These are phyloP conservation scores for Torymus auratus DNA, from an alignment of 2,888 invertebrate species.

Conservation along the genomic window DNA sequence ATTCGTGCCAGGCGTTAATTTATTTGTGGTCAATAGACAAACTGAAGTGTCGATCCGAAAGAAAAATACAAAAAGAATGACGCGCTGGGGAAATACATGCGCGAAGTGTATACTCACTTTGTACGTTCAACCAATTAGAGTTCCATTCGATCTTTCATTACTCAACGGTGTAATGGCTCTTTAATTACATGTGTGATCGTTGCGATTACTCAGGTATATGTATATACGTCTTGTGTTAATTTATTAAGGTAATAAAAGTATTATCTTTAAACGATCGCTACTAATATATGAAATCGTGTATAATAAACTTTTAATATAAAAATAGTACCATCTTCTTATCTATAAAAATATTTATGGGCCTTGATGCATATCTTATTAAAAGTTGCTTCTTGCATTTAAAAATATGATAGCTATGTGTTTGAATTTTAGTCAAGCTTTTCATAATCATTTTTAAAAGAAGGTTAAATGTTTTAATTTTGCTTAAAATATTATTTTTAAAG, in stretches of 20 bases:
- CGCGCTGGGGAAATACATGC: conserved; percentile 27
- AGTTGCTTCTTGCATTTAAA: too few species aligned
- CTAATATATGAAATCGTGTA: too few species aligned
- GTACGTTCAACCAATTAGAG: neutral
- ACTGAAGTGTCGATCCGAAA: neutral
- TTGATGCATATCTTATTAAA: too few species aligned
- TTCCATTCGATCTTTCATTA: neutral
- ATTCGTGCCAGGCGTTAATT: neutral
- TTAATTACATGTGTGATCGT: conserved; percentile 1
- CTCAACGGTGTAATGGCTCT: neutral
- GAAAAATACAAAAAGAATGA: conserved; percentile 4
- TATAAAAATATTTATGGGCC: too few species aligned
- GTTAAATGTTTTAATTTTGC: neutral
- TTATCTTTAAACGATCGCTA: neutral
- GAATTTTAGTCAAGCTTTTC: too few species aligned
- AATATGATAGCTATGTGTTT: too few species aligned
- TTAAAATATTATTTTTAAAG: neutral
- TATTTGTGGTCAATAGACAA: neutral
- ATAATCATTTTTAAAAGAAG: neutral
- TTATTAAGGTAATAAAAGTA: conserved; percentile 1
- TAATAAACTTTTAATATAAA: too few species aligned
- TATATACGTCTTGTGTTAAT: neutral
- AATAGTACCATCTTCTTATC: too few species aligned
- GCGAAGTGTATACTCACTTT: neutral
- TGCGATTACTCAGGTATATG: neutral